These are phyloP conservation scores for Neodiprion fabricii DNA, from an alignment of 1,140 invertebrate genomes.

Conservation along the genomic window DNA sequence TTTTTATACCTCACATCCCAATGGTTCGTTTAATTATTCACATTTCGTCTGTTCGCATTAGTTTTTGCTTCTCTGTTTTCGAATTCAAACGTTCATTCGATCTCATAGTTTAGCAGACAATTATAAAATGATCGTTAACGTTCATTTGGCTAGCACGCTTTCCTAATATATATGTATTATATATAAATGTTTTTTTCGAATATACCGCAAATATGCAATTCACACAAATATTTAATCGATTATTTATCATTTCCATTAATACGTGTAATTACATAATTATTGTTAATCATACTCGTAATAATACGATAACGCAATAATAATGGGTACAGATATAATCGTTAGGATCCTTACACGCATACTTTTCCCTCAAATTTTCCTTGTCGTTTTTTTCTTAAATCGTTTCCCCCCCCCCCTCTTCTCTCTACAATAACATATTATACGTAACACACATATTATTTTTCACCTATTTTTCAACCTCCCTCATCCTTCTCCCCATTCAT, in stretches of 20 bases:
- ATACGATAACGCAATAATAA: conserved; percentile 36
- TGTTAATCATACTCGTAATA: conserved; percentile 39
- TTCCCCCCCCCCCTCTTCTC: conserved; percentile 2
- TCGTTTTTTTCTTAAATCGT: conserved; percentile 16
- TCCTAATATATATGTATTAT: background rate
- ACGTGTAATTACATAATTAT: too few species aligned
- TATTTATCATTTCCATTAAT: conserved; percentile 28
- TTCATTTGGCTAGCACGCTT: background rate
- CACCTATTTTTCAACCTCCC: background rate
- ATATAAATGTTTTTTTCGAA: background rate
- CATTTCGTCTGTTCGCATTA: background rate
- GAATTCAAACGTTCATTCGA: background rate
- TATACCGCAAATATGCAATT: background rate
- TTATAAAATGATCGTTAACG: too few species aligned
- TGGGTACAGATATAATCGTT: conserved; percentile 38
- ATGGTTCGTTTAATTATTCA: background rate
- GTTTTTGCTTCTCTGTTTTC: background rate
- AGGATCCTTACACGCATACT: conserved; percentile 11
- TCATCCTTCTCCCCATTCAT: too few species aligned
- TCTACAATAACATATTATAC: background rate
- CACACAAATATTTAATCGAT: conserved; percentile 12
- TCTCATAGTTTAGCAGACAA: too few species aligned
- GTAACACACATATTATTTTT: conserved; percentile 5
- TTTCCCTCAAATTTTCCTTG: conserved; percentile 19
- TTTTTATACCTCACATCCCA: too few species aligned